Conservation (phyloP, 1,140 invertebrate genomes). For the Pteromalus puparum region DNA sequence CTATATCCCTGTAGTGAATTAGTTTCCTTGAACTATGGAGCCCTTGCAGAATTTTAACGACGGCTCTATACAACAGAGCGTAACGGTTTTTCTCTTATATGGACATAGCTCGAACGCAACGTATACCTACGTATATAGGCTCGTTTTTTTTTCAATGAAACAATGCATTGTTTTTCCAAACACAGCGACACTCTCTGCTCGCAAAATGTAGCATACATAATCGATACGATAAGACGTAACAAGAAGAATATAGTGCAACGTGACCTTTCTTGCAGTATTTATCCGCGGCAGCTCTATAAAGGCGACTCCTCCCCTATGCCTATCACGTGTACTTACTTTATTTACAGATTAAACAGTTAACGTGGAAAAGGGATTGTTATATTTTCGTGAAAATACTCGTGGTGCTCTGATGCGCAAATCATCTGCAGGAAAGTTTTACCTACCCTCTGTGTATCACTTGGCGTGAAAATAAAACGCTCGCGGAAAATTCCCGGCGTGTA, state of each 20-base stretch:
- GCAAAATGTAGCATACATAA: background rate
- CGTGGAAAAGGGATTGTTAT: background rate
- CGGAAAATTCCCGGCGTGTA: background rate
- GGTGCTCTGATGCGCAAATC: too few relatives aligned
- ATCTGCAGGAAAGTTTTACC: background rate
- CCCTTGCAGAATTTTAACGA: background rate
- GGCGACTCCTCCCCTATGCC: too few relatives aligned
- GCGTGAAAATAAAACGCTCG: background rate
- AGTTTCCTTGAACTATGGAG: background rate
- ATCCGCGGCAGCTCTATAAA: background rate
- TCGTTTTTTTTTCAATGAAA: background rate
- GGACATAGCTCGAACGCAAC: background rate
- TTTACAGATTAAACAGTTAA: background rate
- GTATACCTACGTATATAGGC: background rate
- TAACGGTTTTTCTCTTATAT: background rate
- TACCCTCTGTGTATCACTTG: background rate
- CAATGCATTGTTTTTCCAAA: background rate
- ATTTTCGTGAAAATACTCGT: background rate
- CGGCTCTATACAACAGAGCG: too few relatives aligned
- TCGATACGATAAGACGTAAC: conserved; percentile 42
- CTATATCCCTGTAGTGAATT: background rate
- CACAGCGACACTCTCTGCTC: background rate
- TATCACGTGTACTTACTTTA: background rate
- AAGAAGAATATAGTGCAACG: conserved; percentile 29
- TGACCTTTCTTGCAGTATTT: conserved; percentile 23